Evolutionary conservation across 2,888 invertebrate genomes (phyloP).

Genomic region (Xestobium rufovillosum): DNA sequence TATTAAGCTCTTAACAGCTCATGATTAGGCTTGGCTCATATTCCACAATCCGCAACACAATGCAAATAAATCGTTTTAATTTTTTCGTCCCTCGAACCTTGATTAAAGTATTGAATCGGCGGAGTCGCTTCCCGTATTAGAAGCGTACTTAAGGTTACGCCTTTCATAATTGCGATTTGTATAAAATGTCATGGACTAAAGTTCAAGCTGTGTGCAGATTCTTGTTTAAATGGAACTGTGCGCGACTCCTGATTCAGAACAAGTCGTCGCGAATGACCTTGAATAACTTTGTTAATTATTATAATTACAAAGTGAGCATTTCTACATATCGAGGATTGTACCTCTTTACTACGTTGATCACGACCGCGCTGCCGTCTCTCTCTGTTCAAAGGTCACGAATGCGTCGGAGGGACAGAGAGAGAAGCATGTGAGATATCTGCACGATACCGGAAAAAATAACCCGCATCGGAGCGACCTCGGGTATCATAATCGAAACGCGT

Average conservation of each 20-base stretch:
- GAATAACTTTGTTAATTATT: constrained; percentile 33
- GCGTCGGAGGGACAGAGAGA: too few species aligned
- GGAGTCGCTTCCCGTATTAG: constrained; percentile 15
- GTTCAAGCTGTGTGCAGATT: constrained; percentile 31
- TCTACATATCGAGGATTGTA: too few species aligned
- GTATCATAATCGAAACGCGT: too few species aligned
- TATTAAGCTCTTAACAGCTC: not conserved
- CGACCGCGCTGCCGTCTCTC: too few species aligned
- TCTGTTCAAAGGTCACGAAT: too few species aligned
- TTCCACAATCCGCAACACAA: too few species aligned
- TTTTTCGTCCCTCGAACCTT: not conserved
- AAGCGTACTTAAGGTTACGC: constrained; percentile 30
- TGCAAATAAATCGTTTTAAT: not conserved
- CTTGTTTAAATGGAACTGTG: constrained; percentile 14
- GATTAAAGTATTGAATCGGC: constrained; percentile 12
- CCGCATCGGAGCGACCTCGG: too few species aligned
- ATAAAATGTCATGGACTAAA: constrained; percentile 39
- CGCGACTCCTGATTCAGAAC: constrained; percentile 29
- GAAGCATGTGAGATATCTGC: too few species aligned
- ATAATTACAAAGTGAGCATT: constrained; percentile 30
- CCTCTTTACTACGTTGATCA: too few species aligned
- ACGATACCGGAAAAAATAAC: too few species aligned
- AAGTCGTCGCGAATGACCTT: constrained; percentile 32
- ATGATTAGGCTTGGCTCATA: constrained; percentile 3
- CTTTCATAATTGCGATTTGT: constrained; percentile 36